Evolutionary conservation across 2,113 vertebrate species (phyloP), one percentile per base, ranked within the genome.

Genomic region (Oxyruncus cristatus): DNA sequence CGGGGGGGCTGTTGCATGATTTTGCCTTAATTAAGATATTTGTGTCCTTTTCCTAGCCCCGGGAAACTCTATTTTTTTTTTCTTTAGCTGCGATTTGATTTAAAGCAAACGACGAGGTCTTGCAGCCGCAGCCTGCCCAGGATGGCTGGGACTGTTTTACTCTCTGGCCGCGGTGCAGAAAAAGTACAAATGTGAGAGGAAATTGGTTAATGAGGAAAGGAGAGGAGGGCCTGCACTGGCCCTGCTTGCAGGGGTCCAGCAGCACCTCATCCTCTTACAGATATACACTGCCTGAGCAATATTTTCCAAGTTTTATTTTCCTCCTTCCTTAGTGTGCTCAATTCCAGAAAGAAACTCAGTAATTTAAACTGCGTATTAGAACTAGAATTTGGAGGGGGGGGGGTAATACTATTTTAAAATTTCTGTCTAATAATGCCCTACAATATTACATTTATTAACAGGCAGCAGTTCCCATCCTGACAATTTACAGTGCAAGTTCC

Each of bases 111-210:
- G 87, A 92, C 77, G 66, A 96, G 95, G 92, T 65, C 78, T 56
- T 55, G 4, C 82, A 91, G 95, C 70, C 56, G 4, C 82, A 92
- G 95, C 72, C 73, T 65, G 95, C 74, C 61, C 92, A 37, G 93
- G 90, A 92, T 72, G 53, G 83, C 85, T 27, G 96, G 94, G 95
- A 92, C 93, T 88, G 58, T 92, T 92, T 71, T 82, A 27, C 30
- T 35, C 14, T 6, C 91, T 90, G 96, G 96, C 97, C 88, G 95
- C 14, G 55, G 77, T 55, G 92, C 96, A 96, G 92, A 94, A 95
- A 94, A 95, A 93, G 91, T 91, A 96, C 88, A 96, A 97, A 96
- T 80, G 94, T 70, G 95, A 44, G 61, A 95, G 97, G 95, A 97
- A 97, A 96, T 95, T 85, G 97, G 92, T 95, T 96, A 96, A 95